A percentile compares a stretch with the other conserved stretches of the same genome.
phyloP scores from a whole-genome alignment of 2,888 invertebrate genomes.

The Falcaria lacertinaria region DNA sequence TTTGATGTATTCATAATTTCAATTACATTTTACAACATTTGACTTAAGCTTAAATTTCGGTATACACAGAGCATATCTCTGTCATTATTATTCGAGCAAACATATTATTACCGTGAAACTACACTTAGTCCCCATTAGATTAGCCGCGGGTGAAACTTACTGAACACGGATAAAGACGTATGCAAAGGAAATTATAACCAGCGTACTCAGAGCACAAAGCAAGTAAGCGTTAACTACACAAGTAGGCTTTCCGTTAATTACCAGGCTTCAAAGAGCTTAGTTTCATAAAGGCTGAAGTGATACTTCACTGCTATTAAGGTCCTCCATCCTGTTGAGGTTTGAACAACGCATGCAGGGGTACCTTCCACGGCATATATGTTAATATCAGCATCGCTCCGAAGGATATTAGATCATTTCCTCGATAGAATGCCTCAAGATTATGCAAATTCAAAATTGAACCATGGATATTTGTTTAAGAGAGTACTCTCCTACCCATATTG shows the following conservation, averaged over 20 bases:
- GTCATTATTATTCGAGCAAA: neutral
- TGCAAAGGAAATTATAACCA: neutral
- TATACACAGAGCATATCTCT: too few relatives aligned
- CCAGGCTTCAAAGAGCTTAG: slow-evolving; percentile 15
- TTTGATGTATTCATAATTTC: too few relatives aligned
- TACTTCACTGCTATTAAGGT: neutral
- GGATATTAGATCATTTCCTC: neutral
- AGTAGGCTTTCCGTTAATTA: slow-evolving; percentile 16
- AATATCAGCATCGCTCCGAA: neutral
- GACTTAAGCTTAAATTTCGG: too few relatives aligned
- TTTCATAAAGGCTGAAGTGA: neutral
- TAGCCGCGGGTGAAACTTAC: neutral
- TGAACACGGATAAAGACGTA: neutral
- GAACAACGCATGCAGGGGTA: too few relatives aligned
- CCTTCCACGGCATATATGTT: too few relatives aligned
- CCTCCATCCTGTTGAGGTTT: too few relatives aligned
- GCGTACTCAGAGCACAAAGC: neutral
- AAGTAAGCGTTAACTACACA: slow-evolving; percentile 4
- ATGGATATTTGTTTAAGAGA: neutral
- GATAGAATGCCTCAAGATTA: neutral
- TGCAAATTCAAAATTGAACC: neutral
- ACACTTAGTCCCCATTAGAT: neutral
- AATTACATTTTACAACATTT: too few relatives aligned
- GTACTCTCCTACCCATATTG: neutral
- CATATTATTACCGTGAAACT: neutral